A percentile compares a stretch with the other conserved stretches of the same genome.
Evolutionary conservation across 2,113 vertebrate species (phyloP).

Genomic region (Entomyzon cyanotis): DNA sequence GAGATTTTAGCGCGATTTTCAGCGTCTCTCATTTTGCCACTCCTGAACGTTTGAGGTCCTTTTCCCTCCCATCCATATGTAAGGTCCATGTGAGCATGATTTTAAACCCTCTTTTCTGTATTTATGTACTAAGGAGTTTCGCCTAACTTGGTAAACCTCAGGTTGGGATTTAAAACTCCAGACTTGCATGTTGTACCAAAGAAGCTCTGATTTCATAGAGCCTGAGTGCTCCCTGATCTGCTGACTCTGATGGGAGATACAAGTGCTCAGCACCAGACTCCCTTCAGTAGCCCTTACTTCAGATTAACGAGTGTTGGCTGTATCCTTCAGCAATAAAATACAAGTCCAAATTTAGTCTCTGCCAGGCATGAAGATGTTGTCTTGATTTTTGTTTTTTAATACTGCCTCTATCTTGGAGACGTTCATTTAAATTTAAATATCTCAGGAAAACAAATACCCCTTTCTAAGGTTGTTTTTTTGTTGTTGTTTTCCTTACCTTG

Average conservation of each 20-base stretch:
- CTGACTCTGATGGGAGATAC: not conserved
- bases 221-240: not conserved
- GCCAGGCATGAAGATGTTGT: conserved; percentile 35
- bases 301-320: not conserved
- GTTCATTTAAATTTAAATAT: not conserved
- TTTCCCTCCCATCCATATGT: not conserved
- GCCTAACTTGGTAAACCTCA: not conserved
- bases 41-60: not conserved
- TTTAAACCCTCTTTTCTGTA: not conserved
- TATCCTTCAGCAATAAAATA: not conserved
- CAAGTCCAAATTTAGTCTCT: conserved; percentile 8
- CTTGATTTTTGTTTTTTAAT: not conserved
- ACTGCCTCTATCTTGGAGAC: not conserved
- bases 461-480: not conserved
- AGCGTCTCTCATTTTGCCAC: not conserved
- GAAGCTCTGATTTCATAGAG: conserved; percentile 6
- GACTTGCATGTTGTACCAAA: not conserved
- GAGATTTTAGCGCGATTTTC: not conserved
- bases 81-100: not conserved
- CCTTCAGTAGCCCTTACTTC: not conserved
- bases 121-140: not conserved
- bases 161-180: not conserved
- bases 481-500: not conserved
- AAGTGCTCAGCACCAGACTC: not conserved
- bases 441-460: conserved; percentile 15